phyloP scores from a whole-genome alignment of 2,113 vertebrate species.

The Potamarius usumacintae region DNA sequence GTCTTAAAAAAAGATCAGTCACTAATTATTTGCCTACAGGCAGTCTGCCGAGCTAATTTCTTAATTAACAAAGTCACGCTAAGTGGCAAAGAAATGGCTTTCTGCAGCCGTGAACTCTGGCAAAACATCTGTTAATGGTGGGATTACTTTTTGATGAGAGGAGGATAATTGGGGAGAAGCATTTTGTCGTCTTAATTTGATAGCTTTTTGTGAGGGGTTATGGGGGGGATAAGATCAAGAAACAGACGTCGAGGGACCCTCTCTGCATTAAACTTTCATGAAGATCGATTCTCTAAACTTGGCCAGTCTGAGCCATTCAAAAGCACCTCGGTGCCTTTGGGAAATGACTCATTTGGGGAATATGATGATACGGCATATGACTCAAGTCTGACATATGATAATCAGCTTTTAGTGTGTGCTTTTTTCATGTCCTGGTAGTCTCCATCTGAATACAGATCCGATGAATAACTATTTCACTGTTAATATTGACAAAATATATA shows the following conservation, averaged over 20 bases:
- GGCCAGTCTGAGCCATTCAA: conserved; percentile 12
- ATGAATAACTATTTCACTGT: neutral
- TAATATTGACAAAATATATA: neutral
- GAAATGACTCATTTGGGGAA: conserved; percentile 36
- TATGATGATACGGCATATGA: neutral
- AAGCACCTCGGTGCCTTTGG: conserved; percentile 26
- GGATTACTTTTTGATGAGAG: conserved; percentile 43
- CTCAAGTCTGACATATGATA: conserved; percentile 16
- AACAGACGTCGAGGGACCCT: conserved; percentile 34
- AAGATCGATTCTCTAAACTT: conserved; percentile 47
- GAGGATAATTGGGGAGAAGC: conserved; percentile 28
- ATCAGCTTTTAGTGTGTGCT: neutral
- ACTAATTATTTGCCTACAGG: conserved; percentile 38
- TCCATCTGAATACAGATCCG: neutral
- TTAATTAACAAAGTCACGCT: conserved; percentile 18
- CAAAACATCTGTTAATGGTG: conserved; percentile 48
- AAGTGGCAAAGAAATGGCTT: conserved; percentile 24
- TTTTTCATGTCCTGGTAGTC: neutral
- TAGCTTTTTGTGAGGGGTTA: conserved; percentile 8
- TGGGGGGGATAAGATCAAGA: neutral
- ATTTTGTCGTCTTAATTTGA: conserved; percentile 36
- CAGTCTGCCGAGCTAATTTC: conserved; percentile 36
- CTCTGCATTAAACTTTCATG: conserved; percentile 51
- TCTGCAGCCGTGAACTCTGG: neutral
- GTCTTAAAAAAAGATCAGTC: conserved; percentile 1